These are phyloP conservation scores for Epizoanthus illoricatus DNA, from an alignment of 92 coral and sea anemone species.

Conservation along the genomic window DNA sequence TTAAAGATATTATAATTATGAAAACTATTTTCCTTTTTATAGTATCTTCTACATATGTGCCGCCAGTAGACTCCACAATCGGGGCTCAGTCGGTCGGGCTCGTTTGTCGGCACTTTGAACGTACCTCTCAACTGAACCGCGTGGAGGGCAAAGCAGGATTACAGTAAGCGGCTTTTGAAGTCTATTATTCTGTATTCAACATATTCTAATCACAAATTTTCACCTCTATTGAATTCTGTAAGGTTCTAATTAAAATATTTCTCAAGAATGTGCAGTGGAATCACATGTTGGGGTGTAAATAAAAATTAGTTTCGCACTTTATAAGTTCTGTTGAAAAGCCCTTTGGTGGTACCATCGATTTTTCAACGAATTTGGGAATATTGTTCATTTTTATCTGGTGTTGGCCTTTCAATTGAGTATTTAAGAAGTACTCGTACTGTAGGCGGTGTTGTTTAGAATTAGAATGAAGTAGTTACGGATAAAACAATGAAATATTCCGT, in stretches of 20 bases:
- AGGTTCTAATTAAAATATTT: constrained; percentile 14
- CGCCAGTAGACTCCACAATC: too few species aligned
- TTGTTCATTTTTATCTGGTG: not conserved
- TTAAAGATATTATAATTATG: too few species aligned
- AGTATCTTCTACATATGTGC: too few species aligned
- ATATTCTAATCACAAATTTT: constrained; percentile 25
- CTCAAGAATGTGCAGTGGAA: not conserved
- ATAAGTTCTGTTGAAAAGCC: not conserved
- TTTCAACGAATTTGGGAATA: not conserved
- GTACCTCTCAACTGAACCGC: too few species aligned
- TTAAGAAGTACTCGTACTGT: too few species aligned
- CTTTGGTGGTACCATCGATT: not conserved
- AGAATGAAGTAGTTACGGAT: not conserved
- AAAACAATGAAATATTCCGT: not conserved
- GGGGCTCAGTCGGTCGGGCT: too few species aligned
- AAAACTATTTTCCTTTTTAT: too few species aligned
- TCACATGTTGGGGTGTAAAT: not conserved
- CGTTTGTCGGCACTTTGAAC: too few species aligned
- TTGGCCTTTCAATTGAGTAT: not conserved
- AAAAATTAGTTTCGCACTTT: not conserved
- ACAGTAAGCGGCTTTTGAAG: too few species aligned
- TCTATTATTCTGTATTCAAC: not conserved
- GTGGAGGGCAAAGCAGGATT: too few species aligned
- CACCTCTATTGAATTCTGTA: constrained; percentile 16
- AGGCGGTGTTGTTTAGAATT: not conserved